Conservation (phyloP, 92 coral and sea anemone species). For the Heteractis magnifica region DNA sequence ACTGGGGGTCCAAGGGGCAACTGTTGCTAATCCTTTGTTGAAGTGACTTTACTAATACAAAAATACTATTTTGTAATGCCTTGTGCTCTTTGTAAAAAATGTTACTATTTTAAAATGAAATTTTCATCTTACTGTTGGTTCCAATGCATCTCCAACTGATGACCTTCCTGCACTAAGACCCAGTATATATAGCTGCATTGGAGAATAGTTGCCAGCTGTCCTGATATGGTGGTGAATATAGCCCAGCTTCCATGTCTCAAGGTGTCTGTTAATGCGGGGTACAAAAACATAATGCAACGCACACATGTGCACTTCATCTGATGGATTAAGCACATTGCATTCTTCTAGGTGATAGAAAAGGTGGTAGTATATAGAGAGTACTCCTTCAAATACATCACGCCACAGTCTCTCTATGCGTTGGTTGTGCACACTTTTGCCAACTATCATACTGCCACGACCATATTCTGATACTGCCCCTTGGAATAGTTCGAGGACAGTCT, state of each 20-base stretch:
- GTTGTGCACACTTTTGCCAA: slow-evolving; percentile 35
- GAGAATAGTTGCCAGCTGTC: slow-evolving; percentile 33
- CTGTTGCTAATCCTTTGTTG: too few relatives aligned
- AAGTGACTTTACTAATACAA: too few relatives aligned
- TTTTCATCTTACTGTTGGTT: too few relatives aligned
- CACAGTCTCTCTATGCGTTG: slow-evolving; percentile 51
- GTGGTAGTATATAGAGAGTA: slow-evolving; percentile 23
- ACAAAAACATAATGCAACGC: slow-evolving; percentile 26
- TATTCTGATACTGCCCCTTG: slow-evolving; percentile 32
- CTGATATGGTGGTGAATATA: slow-evolving; percentile 38
- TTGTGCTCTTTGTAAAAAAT: too few relatives aligned
- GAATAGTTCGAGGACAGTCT: slow-evolving; percentile 42
- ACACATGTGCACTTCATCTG: slow-evolving; percentile 24
- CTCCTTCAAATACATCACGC: slow-evolving; percentile 44
- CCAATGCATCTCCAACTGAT: too few relatives aligned
- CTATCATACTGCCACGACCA: slow-evolving; percentile 53
- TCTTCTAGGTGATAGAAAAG: slow-evolving; percentile 38
- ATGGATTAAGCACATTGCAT: slow-evolving; percentile 29
- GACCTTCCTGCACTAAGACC: not conserved
- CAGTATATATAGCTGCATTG: slow-evolving; percentile 27
- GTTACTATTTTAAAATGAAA: too few relatives aligned
- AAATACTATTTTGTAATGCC: too few relatives aligned
- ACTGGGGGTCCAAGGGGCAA: too few relatives aligned
- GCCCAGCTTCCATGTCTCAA: slow-evolving; percentile 18
- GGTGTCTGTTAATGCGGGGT: slow-evolving; percentile 22